Evolutionary conservation across 1,140 invertebrate species (phyloP).

Genomic region (Pemphigus obesinymphae): DNA sequence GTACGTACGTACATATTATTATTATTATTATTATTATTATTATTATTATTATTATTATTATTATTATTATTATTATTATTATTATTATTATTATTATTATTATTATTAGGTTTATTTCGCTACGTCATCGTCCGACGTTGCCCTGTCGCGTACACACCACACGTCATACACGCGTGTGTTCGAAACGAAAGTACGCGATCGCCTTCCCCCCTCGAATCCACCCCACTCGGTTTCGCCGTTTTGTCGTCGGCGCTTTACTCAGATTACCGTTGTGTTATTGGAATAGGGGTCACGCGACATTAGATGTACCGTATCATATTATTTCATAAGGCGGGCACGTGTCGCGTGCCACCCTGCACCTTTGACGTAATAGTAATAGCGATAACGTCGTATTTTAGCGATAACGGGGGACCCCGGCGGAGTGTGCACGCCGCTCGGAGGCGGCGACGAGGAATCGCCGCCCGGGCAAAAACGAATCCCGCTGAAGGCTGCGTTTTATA

Average conservation of each 20-base stretch:
- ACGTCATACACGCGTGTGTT: slow-evolving; percentile 2
- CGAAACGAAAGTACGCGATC: not conserved
- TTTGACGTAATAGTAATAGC: not conserved
- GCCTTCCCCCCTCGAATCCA: not conserved
- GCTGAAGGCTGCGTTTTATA: no score
- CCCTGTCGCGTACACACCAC: not conserved
- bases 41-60: no score
- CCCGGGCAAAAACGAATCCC: no score
- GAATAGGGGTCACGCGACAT: not conserved
- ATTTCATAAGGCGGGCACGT: not conserved
- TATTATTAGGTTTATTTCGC: not conserved
- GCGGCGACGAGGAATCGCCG: no score
- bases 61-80: no score
- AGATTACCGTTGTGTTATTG: not conserved
- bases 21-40: no score
- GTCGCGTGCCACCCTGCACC: not conserved
- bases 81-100: no score
- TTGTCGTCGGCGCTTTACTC: no score
- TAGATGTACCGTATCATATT: not conserved
- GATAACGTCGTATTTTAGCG: no score
- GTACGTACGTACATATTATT: not conserved
- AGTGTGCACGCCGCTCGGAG: no score
- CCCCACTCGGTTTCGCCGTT: no score
- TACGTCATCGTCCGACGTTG: not conserved
- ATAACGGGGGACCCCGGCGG: no score